A percentile compares a stretch with the other conserved stretches of the same genome.
phyloP scores from a whole-genome alignment of 2,888 invertebrate species.

The Lasius platythorax region DNA sequence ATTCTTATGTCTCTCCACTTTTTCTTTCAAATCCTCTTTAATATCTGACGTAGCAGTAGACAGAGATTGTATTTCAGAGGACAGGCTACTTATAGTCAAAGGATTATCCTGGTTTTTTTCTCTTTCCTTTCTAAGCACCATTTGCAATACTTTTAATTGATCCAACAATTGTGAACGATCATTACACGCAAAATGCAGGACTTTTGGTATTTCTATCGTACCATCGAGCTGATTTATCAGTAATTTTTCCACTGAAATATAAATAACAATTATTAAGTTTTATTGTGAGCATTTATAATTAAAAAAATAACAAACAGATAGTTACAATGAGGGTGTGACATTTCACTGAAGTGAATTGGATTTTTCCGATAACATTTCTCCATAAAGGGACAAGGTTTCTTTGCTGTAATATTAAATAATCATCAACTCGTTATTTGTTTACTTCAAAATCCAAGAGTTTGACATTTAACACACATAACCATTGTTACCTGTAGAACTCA shows the following conservation, averaged over 20 bases:
- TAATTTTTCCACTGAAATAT: conserved; percentile 89
- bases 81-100: background rate
- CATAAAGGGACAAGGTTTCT: conserved; percentile 91
- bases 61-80: conserved; percentile 3
- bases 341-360: conserved; percentile 94
- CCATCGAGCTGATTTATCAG: conserved; percentile 89
- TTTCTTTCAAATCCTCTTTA: conserved; percentile 68
- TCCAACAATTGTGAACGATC: conserved; percentile 78
- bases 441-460: background rate
- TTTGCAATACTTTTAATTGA: conserved; percentile 84
- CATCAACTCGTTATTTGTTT: background rate
- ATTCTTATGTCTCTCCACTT: conserved; percentile 76
- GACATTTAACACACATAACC: background rate
- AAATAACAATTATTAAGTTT: conserved; percentile 5
- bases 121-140: conserved; percentile 84
- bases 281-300: background rate
- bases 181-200: conserved; percentile 77
- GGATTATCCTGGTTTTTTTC: conserved; percentile 56
- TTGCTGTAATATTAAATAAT: conserved; percentile 60
- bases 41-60: background rate
- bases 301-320: conserved; percentile 64
- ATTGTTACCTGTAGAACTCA: conserved; percentile 48
- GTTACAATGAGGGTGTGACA: conserved; percentile 93
- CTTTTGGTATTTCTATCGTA: conserved; percentile 74
- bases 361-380: conserved; percentile 94